Base-by-base conservation (phyloP, 2,797 vertebrate genomes). In the Pangasius sanitwongsei region DNA sequence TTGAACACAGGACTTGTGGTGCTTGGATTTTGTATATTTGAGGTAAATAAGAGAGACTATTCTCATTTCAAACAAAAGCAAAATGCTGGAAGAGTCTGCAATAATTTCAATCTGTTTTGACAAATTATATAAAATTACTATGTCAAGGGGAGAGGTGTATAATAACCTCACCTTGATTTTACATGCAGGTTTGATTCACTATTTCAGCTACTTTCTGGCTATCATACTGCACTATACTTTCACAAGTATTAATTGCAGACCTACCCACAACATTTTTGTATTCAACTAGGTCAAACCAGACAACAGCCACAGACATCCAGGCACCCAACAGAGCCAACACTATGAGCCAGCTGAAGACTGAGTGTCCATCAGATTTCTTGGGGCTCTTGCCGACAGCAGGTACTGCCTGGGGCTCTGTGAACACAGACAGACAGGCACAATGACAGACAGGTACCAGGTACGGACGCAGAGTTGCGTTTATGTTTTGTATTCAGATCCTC, bases 261-360 rank as follows among this genome's bases (percentile, higher is more conserved):
- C 95, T 92, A 99, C 98, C 98, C 69, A 98, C 93, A 89, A 99
- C 97, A 88, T 96, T 96, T 94, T 98, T 97, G 86, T 99, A 99
- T 94, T 99, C 98, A 92, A 99, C 97, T n/a, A 99, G 95, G 87
- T 98, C 97, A 91, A 99, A 99, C 98, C 98, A 99, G 91, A 99
- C 97, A 65, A 99, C 97, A 0, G 98, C 98, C 85, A 99, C 97
- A 0, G 98, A 99, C 5, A 98, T 97, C 98, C 98, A 99, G 72
- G 97, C 98, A 2, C 98, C 98, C 91, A 99, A 94, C 89, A 99
- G 95, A 2, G 97, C 97, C 92, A 99, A 96, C 88, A 99, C 97
- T 95, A 99, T 96, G 74, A 99, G 96, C 98, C 98, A 99, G 8
- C 97, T 98, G 87, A 99, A 97, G 94, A 98, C 95, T 0, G 98